phyloP scores from a whole-genome alignment of 53 echinoderm and acorn worm species.

The Arbacia lixula region DNA sequence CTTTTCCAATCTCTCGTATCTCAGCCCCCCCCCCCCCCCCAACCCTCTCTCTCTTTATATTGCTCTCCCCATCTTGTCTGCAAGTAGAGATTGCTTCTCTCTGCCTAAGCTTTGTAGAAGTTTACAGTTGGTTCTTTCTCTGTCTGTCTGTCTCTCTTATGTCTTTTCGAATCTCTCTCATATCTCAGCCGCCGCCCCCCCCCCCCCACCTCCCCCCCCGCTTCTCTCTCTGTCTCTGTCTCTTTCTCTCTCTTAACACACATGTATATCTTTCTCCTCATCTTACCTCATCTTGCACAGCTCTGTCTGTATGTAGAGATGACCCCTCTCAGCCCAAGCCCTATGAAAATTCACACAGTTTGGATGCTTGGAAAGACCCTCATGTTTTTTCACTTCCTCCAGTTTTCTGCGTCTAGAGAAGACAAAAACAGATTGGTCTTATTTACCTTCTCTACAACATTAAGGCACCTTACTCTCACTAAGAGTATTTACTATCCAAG shows the following conservation, averaged over 20 bases:
- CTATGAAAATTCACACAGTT: slow-evolving; percentile 92
- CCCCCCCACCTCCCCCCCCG: neutral
- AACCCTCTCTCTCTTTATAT: neutral
- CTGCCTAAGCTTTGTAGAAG: slow-evolving; percentile 86
- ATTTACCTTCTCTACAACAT: too few species aligned
- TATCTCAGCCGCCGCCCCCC: neutral
- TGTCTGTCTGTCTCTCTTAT: too few species aligned
- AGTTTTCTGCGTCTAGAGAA: slow-evolving; percentile 86
- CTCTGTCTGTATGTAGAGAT: slow-evolving; percentile 95
- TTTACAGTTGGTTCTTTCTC: too few species aligned
- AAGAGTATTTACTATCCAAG: too few species aligned
- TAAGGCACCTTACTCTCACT: neutral
- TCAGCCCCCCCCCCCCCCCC: neutral
- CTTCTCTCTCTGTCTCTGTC: neutral
- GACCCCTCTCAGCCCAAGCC: slow-evolving; percentile 96
- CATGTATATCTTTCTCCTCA: too few species aligned
- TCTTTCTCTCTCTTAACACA: too few species aligned
- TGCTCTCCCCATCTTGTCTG: slow-evolving; percentile 81
- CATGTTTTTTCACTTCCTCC: slow-evolving; percentile 92
- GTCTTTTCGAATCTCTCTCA: slow-evolving; percentile 47
- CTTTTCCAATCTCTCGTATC: neutral
- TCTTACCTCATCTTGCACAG: slow-evolving; percentile 81
- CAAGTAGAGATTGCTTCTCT: slow-evolving; percentile 86
- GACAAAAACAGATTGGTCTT: too few species aligned
- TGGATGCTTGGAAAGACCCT: slow-evolving; percentile 75